Evolutionary conservation across 2,797 vertebrate species (phyloP), one percentile per base, ranked within the genome.

Genomic region (Cottoperca gobio): DNA sequence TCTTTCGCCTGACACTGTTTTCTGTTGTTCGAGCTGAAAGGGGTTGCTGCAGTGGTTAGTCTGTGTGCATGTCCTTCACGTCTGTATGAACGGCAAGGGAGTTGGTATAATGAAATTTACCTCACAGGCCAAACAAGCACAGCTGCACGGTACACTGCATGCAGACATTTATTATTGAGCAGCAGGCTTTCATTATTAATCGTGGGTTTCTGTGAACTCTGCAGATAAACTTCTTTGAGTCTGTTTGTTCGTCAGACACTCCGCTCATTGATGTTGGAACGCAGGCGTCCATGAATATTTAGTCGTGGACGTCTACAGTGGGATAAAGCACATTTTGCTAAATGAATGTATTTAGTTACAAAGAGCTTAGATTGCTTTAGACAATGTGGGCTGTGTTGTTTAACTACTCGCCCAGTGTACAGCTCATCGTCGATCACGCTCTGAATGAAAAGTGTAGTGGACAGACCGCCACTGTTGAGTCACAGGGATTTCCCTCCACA

Each of bases 81-180:
- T 86, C 73, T 59, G 66, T 43, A 42, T 76, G 79, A 83, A 70
- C 84, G 85, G 40, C 69, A 50, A 66, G 76, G 83, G 81, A 88
- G 78, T 65, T 48, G 49, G 53, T 80, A 75, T 86, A 87, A 91
- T 90, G 82, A 90, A 82, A 85, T 83, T 83, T 88, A 52, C 83
- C 88, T 88, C 85, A 66, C 62, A 85, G 85, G 83, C 89, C 76
- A 84, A 91, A 91, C 86, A 87, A 84, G 85, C 31, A 7, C 87
- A 84, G 86, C 83, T 87, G 83, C 71, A 74, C 82, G 64, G 85
- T 64, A 81, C 54, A 43, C 79, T n/a, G 81, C 83, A 60, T 88
- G 77, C 83, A 80, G 86, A 68, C 93, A 91, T 94, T 79, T 86
- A 93, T 93, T 91, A 93, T 91, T 92, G 86, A 93, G 82, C 78